These are phyloP conservation scores for Bombus cullumanus DNA, from an alignment of 1,140 invertebrate genomes.

Conservation along the genomic window DNA sequence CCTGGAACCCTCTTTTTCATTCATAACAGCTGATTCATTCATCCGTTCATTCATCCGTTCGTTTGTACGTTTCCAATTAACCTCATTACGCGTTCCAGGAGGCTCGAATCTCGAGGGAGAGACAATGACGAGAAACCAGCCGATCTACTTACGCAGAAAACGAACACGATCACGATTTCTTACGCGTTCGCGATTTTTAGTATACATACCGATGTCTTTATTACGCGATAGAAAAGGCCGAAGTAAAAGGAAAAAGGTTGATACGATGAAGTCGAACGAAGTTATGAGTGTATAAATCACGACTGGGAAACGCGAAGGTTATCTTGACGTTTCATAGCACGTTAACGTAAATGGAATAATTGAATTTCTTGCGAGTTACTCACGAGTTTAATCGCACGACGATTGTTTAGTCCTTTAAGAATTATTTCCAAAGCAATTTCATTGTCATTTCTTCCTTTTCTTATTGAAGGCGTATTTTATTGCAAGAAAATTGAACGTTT, in stretches of 20 bases:
- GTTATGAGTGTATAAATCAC: not conserved
- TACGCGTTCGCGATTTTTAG: not conserved
- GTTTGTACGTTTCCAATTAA: conserved; percentile 28
- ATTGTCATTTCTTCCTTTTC: not conserved
- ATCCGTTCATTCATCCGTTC: not conserved
- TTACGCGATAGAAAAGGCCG: conserved; percentile 1
- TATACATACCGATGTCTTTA: not conserved
- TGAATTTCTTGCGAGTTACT: not conserved
- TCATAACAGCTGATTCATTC: conserved; percentile 3
- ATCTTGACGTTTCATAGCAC: not conserved
- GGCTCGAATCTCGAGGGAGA: conserved; percentile 10
- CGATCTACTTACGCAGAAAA: not conserved
- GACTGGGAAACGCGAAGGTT: not conserved
- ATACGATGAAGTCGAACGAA: conserved; percentile 2
- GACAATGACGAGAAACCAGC: conserved; percentile 1
- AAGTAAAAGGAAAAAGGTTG: conserved; percentile 2
- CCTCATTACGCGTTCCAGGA: conserved; percentile 15
- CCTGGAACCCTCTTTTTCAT: not conserved
- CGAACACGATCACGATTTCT: not conserved
- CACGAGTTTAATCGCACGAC: not conserved
- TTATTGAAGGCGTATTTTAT: not conserved
- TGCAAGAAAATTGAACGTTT: not conserved
- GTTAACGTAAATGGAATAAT: not conserved
- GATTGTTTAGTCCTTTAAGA: not conserved
- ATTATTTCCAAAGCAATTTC: not conserved